These are phyloP conservation scores for Thaumatotibia leucotreta DNA, from an alignment of 1,140 invertebrate genomes.

Conservation along the genomic window DNA sequence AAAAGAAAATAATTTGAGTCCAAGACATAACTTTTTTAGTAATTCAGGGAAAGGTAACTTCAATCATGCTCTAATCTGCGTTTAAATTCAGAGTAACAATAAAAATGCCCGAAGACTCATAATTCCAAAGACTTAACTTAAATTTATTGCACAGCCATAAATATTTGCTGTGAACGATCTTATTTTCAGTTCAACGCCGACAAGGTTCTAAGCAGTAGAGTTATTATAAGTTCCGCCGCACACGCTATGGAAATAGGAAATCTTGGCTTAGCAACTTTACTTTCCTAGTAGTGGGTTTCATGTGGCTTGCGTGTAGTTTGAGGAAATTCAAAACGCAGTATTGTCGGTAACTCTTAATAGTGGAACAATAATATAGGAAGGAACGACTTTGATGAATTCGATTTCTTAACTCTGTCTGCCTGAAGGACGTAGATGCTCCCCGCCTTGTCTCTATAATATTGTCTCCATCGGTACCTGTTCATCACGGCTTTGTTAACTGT, in stretches of 20 bases:
- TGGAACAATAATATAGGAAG: not conserved
- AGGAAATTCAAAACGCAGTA: not conserved
- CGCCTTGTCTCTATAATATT: too few relatives aligned
- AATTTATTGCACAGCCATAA: slow-evolving; percentile 28
- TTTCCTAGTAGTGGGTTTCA: not conserved
- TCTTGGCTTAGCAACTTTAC: not conserved
- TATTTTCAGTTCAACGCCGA: slow-evolving; percentile 34
- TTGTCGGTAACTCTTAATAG: not conserved
- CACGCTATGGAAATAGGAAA: not conserved
- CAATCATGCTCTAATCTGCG: slow-evolving; percentile 10
- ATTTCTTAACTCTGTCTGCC: too few relatives aligned
- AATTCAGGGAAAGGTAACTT: not conserved
- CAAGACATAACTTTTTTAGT: not conserved
- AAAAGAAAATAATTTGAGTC: not conserved
- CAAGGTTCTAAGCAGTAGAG: slow-evolving; percentile 37
- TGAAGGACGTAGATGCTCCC: too few relatives aligned
- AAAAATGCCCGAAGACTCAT: not conserved
- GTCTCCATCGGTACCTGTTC: too few relatives aligned
- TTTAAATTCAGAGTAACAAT: slow-evolving; percentile 12
- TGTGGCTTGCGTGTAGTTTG: not conserved
- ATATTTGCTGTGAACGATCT: slow-evolving; percentile 28
- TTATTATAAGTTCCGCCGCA: slow-evolving; percentile 27
- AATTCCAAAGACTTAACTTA: slow-evolving; percentile 16
- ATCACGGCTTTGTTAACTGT: too few relatives aligned
- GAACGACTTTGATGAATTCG: not conserved